Conservation (phyloP, 1,140 invertebrate species). For the Nixonia krombeini region DNA sequence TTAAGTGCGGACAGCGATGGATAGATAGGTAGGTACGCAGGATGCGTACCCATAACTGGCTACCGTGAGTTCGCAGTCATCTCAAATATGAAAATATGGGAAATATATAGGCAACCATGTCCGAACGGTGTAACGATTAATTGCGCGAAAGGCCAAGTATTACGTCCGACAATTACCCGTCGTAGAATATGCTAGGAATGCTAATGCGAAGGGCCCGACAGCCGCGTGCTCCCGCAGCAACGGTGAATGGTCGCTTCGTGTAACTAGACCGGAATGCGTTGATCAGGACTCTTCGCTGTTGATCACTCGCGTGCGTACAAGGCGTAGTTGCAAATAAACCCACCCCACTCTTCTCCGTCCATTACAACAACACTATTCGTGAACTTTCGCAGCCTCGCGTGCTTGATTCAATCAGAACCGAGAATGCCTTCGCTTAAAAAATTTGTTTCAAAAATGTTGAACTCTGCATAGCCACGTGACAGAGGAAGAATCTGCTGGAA, state of each 20-base stretch:
- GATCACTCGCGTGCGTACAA: slow-evolving; percentile 17
- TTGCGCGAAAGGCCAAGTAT: slow-evolving; percentile 25
- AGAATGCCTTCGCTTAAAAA: no score
- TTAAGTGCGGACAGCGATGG: no score
- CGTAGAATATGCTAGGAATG: slow-evolving; percentile 51
- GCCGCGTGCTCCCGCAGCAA: slow-evolving; percentile 32
- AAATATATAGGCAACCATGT: slow-evolving; percentile 12
- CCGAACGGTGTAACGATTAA: slow-evolving; percentile 31
- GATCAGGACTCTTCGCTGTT: slow-evolving; percentile 10
- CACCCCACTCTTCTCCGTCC: background rate
- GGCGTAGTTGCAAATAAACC: background rate
- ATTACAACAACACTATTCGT: no score
- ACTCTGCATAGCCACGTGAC: no score
- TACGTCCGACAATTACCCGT: slow-evolving; percentile 48
- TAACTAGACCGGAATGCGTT: slow-evolving; percentile 53
- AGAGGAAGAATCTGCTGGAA: no score
- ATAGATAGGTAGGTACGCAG: no score
- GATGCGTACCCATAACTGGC: no score
- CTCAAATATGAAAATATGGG: slow-evolving; percentile 1
- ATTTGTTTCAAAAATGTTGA: no score
- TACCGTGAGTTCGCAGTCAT: no score
- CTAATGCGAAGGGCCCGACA: slow-evolving; percentile 42
- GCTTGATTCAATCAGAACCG: no score
- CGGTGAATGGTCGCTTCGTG: slow-evolving; percentile 49
- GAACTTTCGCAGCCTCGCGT: no score